Evolutionary conservation across 2,113 vertebrate genomes (phyloP).

Genomic region (Strix aluco): DNA sequence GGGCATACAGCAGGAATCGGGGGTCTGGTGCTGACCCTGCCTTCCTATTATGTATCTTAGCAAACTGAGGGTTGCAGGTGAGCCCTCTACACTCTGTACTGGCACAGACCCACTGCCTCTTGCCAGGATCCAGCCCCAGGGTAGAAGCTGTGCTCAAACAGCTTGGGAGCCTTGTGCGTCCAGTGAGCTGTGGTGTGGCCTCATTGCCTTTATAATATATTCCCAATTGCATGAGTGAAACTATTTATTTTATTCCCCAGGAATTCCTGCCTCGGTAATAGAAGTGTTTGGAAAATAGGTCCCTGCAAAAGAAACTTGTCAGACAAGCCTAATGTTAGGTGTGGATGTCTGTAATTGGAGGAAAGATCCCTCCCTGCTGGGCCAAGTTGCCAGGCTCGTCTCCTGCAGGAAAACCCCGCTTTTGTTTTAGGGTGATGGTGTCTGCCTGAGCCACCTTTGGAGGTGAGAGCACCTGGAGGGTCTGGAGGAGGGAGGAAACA

Average conservation of each 20-base stretch:
- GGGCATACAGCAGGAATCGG: no score
- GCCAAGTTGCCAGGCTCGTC: fast-evolving
- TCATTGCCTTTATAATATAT: background rate
- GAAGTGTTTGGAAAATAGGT: background rate
- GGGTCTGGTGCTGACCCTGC: background rate
- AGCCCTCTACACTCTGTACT: background rate
- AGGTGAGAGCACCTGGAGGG: background rate
- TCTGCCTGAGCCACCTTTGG: background rate
- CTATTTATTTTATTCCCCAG: background rate
- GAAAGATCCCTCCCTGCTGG: background rate
- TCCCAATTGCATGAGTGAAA: background rate
- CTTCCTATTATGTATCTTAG: background rate
- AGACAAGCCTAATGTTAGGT: background rate
- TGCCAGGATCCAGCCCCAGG: background rate
- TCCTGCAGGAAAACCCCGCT: background rate
- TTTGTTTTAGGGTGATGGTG: background rate
- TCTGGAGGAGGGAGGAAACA: background rate
- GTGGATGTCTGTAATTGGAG: background rate
- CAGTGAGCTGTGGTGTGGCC: background rate
- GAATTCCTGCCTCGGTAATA: background rate
- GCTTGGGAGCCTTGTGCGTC: background rate
- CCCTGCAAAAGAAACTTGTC: background rate
- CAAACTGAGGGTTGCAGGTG: background rate
- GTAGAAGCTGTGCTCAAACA: background rate
- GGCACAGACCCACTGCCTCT: background rate